Conservation (phyloP, 37 sponge, comb jelly and placozoan species). For the Bolinopsis microptera region DNA sequence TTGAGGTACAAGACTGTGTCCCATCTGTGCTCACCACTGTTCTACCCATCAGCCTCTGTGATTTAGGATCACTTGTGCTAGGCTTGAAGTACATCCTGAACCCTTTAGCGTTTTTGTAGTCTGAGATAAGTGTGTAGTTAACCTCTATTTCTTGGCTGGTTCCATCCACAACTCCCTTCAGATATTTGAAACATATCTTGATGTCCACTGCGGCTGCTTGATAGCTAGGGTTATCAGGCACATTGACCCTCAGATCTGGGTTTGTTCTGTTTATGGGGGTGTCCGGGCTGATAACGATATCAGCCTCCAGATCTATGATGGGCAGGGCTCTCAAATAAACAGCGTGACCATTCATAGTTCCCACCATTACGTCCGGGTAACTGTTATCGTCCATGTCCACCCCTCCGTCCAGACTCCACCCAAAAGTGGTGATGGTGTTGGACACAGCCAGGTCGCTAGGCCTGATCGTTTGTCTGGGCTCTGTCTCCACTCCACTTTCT, state of each 20-base stretch:
- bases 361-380: neutral
- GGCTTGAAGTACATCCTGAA: constrained; percentile 31
- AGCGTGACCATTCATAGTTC: neutral
- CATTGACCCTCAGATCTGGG: neutral
- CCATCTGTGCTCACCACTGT: neutral
- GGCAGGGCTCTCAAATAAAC: neutral
- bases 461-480: neutral
- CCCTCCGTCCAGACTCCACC: constrained; percentile 10
- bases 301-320: neutral
- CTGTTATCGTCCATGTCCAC: neutral
- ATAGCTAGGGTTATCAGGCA: constrained; percentile 1
- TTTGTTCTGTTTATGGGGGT: neutral
- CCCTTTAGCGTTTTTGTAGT: constrained; percentile 8
- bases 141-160: neutral
- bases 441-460: neutral
- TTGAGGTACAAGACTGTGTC: neutral
- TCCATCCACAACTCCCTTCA: neutral
- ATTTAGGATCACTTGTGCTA: neutral
- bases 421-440: neutral
- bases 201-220: constrained; percentile 3
- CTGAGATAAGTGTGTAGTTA: neutral
- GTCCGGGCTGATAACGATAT: neutral
- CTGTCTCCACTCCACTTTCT: neutral
- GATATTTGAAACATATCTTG: constrained; percentile 21
- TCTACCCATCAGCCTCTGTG: neutral